Base-by-base conservation (phyloP, 2,888 invertebrate species). In the Melanchra persicariae region DNA sequence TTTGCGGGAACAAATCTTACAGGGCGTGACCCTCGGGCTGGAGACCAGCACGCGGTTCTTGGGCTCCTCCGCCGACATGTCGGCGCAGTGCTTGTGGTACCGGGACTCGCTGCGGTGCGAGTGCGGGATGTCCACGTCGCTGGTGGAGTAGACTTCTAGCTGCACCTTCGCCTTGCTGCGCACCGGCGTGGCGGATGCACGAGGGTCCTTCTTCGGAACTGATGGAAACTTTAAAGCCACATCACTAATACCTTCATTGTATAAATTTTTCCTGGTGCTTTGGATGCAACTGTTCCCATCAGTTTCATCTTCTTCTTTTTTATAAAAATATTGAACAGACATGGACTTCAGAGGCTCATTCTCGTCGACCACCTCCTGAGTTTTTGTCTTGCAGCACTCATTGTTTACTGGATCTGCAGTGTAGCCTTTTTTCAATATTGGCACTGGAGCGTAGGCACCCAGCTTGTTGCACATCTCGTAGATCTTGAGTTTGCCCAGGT, bases 221-320 rank as follows among this genome's bases (percentile, higher is more conserved):
- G 74, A 30, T 6, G 79, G 81, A 49, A 37, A 77, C 59, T 7
- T 70, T 74, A 40, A 82, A 34, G 88, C 74, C 0, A 49, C 45
- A 63, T 93, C 91, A 74, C 90, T 90, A 26, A 93, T 93, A 22
- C 93, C 94, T 81, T 94, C 94, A 63, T 94, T 93, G 77, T 93
- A 94, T 47, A 93, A 70, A 24, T 86, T 88, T 74, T 85, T 92
- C 60, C 90, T 87, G 3, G 80, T 51, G 17, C 19, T 37, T 6
- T 71, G 37, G 22, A 15, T 37, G 10, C 30, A 45, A 24, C 15
- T 19, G 1, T 26, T 47, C 10, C 2, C 30, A 1, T 19, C n/a
- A n/a, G n/a, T n/a, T n/a, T n/a, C 37, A 19, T 22, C 45, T 19
- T 65, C 24, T n/a, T 60, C 67, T 52, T 78, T 59, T 64, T 19